phyloP scores from a whole-genome alignment of 1,140 invertebrate species.

The Drosophila tropicalis region DNA sequence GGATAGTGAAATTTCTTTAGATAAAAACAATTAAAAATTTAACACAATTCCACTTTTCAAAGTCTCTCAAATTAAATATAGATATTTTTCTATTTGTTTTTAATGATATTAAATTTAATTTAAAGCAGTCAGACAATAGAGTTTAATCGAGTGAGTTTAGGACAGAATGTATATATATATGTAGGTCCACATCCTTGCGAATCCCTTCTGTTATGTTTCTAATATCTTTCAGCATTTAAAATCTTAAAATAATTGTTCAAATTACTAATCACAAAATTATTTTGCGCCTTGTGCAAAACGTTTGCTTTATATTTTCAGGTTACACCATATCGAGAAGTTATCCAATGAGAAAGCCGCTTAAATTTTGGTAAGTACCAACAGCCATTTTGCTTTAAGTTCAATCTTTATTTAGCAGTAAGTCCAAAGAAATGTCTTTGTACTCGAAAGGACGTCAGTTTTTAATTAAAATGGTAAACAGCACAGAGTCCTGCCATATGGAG shows the following conservation, averaged over 20 bases:
- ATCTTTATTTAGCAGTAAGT: slow-evolving; percentile 15
- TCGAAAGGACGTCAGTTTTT: slow-evolving; percentile 69
- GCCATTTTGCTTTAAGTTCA: no score
- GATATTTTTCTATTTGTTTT: background rate
- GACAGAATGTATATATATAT: background rate
- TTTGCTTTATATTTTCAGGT: slow-evolving; percentile 77
- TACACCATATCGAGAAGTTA: slow-evolving; percentile 83
- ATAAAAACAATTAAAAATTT: background rate
- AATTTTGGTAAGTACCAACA: slow-evolving; percentile 78
- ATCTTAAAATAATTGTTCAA: slow-evolving; percentile 37
- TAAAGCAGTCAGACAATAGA: background rate
- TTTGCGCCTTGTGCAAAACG: slow-evolving; percentile 67
- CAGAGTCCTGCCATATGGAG: slow-evolving; percentile 53
- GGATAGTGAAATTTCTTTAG: background rate
- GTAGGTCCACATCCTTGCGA: slow-evolving; percentile 12
- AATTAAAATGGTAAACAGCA: slow-evolving; percentile 53
- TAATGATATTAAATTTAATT: background rate
- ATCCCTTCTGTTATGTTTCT: slow-evolving; percentile 23
- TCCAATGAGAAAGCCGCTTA: slow-evolving; percentile 83
- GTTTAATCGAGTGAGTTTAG: slow-evolving; percentile 32
- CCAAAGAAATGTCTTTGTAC: slow-evolving; percentile 56
- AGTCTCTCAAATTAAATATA: no score
- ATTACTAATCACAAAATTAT: slow-evolving; percentile 73
- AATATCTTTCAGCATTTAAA: slow-evolving; percentile 47
- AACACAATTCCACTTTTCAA: background rate